Conservation (phyloP, 1,140 invertebrate species). For the Gerris buenoi region DNA sequence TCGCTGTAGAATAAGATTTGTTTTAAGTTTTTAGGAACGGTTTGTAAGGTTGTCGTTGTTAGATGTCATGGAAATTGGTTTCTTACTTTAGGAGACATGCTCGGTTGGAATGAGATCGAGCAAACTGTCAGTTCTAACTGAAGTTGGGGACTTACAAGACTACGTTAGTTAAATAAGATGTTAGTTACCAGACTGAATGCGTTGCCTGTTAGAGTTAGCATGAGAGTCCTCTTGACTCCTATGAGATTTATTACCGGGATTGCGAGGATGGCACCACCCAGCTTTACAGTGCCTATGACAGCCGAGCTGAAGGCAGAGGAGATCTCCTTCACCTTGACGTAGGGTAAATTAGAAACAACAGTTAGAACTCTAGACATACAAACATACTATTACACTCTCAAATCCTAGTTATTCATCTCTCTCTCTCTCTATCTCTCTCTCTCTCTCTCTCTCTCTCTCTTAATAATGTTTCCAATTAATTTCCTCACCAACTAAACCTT, state of each 20-base stretch:
- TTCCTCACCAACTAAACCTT: not conserved
- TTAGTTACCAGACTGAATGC: not conserved
- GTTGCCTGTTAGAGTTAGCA: not conserved
- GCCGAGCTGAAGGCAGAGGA: not conserved
- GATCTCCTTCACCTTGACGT: not conserved
- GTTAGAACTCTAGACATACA: not conserved
- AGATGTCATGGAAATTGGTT: no score
- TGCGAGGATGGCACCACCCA: not conserved
- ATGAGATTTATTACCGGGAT: not conserved
- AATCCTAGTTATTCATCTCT: not conserved
- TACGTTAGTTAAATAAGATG: no score
- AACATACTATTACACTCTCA: not conserved
- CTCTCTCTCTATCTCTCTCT: no score
- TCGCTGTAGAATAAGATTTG: no score
- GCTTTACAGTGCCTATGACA: not conserved
- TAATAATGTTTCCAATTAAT: not conserved
- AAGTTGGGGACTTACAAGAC: no score
- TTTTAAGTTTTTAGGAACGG: no score
- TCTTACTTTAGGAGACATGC: no score
- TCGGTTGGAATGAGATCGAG: no score
- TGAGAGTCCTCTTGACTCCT: not conserved
- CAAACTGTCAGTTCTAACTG: no score
- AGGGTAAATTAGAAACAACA: not conserved
- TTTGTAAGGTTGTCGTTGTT: no score
- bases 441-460: not conserved